Evolutionary conservation across 2,888 invertebrate genomes (phyloP).

Genomic region (Ecdyonurus torrentis): DNA sequence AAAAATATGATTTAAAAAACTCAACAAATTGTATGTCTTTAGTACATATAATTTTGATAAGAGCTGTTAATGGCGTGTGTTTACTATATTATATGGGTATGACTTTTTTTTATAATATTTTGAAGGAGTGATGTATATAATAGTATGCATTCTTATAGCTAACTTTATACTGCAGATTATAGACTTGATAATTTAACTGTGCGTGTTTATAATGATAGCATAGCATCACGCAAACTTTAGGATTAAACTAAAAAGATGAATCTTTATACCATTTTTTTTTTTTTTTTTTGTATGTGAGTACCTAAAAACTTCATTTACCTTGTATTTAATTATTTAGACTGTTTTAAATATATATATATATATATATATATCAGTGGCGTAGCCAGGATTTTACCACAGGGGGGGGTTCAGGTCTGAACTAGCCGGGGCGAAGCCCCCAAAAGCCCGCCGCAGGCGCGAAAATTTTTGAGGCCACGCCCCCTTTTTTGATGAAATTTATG

Average conservation of each 20-base stretch:
- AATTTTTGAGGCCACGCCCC: too few relatives aligned
- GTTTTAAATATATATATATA: not conserved
- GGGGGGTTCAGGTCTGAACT: too few relatives aligned
- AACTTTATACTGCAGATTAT: not conserved
- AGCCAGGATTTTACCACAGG: too few relatives aligned
- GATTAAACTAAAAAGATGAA: not conserved
- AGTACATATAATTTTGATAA: not conserved
- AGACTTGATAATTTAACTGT: not conserved
- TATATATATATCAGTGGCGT: not conserved
- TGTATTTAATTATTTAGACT: not conserved
- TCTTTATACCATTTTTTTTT: too few relatives aligned
- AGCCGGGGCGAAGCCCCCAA: too few relatives aligned
- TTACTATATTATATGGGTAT: not conserved
- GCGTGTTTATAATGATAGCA: not conserved
- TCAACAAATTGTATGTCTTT: not conserved
- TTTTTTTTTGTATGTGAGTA: too few relatives aligned
- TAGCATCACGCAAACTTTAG: not conserved
- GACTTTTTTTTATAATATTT: not conserved
- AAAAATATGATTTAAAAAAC: not conserved
- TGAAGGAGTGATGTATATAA: too few relatives aligned
- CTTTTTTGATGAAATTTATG: too few relatives aligned
- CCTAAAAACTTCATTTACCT: not conserved
- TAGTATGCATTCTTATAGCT: not conserved
- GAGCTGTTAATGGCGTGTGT: not conserved
- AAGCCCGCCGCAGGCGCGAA: too few relatives aligned